Conservation (phyloP, 2,888 invertebrate species). For the Microplitis deprimator region DNA sequence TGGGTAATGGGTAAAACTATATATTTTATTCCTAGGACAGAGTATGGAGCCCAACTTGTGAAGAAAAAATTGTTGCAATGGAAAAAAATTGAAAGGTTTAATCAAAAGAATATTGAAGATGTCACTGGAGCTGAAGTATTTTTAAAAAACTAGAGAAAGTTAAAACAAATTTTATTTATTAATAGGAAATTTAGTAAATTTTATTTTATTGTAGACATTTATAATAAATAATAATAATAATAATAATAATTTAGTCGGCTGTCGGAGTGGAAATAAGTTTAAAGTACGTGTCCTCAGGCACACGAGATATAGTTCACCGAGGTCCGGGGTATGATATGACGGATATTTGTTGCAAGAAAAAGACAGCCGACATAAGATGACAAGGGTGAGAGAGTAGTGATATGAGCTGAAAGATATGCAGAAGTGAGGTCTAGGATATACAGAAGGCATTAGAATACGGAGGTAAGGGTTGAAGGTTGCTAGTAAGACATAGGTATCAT, state of each 20-base stretch:
- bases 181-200: conserved; percentile 15
- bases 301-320: conserved; percentile 26
- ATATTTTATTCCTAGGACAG: too few relatives aligned
- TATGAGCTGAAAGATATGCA: conserved; percentile 34
- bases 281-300: conserved; percentile 32
- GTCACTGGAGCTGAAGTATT: too few relatives aligned
- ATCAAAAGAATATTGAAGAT: too few relatives aligned
- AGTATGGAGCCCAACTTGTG: too few relatives aligned
- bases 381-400: conserved; percentile 19
- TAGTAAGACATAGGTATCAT: background rate
- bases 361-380: background rate
- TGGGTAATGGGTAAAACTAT: too few relatives aligned
- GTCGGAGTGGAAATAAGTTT: conserved; percentile 18
- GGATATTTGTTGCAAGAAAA: background rate
- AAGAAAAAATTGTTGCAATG: too few relatives aligned
- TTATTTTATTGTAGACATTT: background rate
- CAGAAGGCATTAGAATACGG: background rate
- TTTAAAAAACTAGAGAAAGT: too few relatives aligned
- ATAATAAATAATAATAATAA: background rate
- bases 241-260: background rate
- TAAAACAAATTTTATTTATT: too few relatives aligned
- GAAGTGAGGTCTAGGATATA: conserved; percentile 38
- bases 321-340: conserved; percentile 25
- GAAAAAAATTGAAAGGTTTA: too few relatives aligned
- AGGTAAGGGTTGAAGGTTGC: conserved; percentile 33